phyloP scores from a whole-genome alignment of 2,888 invertebrate species.

The Pseudolycoriella hygida region DNA sequence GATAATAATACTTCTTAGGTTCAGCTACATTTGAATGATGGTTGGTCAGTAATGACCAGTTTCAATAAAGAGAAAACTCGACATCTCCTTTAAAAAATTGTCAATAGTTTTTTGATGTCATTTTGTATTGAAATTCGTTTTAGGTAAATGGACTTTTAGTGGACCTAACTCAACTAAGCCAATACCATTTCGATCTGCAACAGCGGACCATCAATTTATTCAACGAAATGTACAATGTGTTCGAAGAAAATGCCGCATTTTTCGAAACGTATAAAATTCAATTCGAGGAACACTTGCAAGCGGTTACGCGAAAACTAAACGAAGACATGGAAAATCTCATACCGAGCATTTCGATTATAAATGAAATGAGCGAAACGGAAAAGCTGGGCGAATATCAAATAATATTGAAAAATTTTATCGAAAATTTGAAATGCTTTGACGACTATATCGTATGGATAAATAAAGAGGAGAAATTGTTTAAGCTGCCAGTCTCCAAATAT shows the following conservation, averaged over 20 bases:
- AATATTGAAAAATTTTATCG: constrained; percentile 56
- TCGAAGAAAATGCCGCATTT: constrained; percentile 59
- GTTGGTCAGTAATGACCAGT: no score
- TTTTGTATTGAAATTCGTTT: not conserved
- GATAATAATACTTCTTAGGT: no score
- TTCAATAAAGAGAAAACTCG: no score
- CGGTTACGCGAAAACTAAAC: constrained; percentile 50
- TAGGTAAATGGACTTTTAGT: constrained; percentile 39
- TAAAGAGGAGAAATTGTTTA: constrained; percentile 71
- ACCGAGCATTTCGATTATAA: constrained; percentile 57
- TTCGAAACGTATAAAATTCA: constrained; percentile 69
- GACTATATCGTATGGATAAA: constrained; percentile 73
- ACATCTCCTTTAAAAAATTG: no score
- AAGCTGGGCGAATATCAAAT: constrained; percentile 64
- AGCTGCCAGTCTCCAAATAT: constrained; percentile 59
- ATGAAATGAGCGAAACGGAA: constrained; percentile 67
- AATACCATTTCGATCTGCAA: constrained; percentile 62
- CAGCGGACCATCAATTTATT: constrained; percentile 73
- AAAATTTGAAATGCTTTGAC: constrained; percentile 55
- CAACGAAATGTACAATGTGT: constrained; percentile 57
- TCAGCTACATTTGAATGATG: no score
- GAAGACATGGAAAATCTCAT: constrained; percentile 51
- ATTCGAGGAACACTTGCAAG: constrained; percentile 63
- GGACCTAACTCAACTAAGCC: constrained; percentile 54
- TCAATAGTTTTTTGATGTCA: no score